Conservation (phyloP, 2,113 vertebrate genomes). For the Atrichornis clamosus region DNA sequence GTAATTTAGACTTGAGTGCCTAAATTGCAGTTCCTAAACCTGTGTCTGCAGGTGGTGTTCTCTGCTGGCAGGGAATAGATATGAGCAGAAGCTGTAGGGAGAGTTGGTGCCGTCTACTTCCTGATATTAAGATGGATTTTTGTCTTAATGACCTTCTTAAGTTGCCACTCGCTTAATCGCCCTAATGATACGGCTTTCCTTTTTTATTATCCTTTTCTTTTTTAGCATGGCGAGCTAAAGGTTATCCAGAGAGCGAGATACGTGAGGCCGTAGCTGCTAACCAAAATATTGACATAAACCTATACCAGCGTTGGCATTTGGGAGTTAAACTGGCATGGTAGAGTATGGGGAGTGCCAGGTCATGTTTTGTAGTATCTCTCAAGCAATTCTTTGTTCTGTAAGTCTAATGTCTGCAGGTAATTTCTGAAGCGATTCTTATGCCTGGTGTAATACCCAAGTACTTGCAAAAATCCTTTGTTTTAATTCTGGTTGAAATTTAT, state of each 20-base stretch:
- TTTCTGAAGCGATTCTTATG: neutral
- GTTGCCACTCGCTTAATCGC: neutral
- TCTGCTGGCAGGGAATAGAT: neutral
- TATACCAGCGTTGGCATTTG: neutral
- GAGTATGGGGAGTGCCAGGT: rapidly evolving
- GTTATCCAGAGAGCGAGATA: neutral
- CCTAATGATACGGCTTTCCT: no score
- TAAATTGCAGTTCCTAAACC: neutral
- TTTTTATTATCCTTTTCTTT: rapidly evolving
- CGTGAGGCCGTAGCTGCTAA: neutral
- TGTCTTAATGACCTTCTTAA: neutral
- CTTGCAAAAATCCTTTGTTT: neutral
- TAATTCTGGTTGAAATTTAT: neutral
- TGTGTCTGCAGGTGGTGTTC: neutral
- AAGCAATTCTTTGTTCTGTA: neutral
- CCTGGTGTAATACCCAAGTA: neutral
- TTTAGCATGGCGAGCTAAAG: neutral
- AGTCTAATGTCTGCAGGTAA: neutral
- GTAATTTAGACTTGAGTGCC: neutral
- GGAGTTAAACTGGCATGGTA: neutral
- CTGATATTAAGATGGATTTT: neutral
- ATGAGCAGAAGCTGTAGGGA: neutral
- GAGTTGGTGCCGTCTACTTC: neutral
- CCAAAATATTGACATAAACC: neutral
- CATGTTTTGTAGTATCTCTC: neutral